Evolutionary conservation across 2,113 vertebrate species (phyloP).

Genomic region (Desmodus rotundus): DNA sequence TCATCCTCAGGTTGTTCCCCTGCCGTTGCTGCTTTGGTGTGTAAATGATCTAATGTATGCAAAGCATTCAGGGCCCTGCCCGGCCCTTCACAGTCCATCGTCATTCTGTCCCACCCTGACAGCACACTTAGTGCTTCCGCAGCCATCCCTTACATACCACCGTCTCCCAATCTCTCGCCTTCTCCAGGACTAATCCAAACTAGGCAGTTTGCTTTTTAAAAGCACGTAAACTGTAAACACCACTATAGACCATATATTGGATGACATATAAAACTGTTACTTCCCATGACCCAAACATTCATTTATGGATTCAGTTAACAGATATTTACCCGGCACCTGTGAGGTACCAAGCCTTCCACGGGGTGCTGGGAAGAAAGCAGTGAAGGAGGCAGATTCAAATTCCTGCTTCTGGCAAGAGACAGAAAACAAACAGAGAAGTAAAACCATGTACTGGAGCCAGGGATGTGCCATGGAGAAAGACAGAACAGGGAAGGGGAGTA

Average conservation of each 20-base stretch:
- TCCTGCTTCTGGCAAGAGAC: background rate
- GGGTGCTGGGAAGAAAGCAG: background rate
- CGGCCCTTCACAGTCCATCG: background rate
- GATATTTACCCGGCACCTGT: background rate
- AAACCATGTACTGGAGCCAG: background rate
- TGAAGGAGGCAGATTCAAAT: background rate
- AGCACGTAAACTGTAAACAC: background rate
- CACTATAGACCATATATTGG: background rate
- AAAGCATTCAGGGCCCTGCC: background rate
- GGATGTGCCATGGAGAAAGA: background rate
- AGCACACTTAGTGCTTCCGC: background rate
- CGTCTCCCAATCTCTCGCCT: background rate
- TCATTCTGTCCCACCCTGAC: background rate
- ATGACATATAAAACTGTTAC: background rate
- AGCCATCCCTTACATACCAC: background rate
- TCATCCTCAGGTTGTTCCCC: background rate
- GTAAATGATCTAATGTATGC: background rate
- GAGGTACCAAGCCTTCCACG: background rate
- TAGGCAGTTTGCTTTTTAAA: background rate
- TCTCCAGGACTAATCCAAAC: background rate
- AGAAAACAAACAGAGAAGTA: background rate
- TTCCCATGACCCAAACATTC: background rate
- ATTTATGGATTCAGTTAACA: background rate
- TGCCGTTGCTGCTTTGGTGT: background rate
- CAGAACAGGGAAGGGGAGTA: background rate